Conservation (phyloP, 2,113 vertebrate species). For the Bettongia penicillata region DNA sequence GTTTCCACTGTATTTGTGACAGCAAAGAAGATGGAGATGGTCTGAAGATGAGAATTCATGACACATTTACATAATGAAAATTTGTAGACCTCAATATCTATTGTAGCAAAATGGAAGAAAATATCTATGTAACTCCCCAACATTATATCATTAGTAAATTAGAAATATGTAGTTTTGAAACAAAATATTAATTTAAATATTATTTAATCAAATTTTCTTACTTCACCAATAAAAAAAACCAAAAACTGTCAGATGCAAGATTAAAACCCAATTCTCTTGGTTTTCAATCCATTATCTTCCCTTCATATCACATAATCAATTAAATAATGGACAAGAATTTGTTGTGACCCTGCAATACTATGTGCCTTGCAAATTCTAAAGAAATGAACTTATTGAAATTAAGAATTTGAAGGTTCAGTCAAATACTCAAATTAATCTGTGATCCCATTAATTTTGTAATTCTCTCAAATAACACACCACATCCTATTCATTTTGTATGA, state of each 20-base stretch:
- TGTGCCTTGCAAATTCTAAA: not conserved
- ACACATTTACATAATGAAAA: not conserved
- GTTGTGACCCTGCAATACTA: not conserved
- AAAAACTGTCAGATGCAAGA: not conserved
- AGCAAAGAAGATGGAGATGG: not conserved
- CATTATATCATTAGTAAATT: not conserved
- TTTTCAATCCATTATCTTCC: not conserved
- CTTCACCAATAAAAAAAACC: not conserved
- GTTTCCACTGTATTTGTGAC: not conserved
- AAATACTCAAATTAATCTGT: not conserved
- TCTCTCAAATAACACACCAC: not conserved
- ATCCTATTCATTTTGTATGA: not conserved
- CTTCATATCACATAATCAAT: not conserved
- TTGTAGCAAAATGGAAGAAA: not conserved
- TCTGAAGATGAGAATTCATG: not conserved
- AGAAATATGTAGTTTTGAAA: not conserved
- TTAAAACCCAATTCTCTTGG: not conserved
- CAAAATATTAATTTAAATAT: not conserved
- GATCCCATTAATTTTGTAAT: not conserved
- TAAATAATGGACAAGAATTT: not conserved
- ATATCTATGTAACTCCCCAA: not conserved
- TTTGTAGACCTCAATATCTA: not conserved
- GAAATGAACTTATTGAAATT: conserved; percentile 34
- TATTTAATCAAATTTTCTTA: not conserved
- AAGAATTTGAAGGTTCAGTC: conserved; percentile 56